phyloP scores from a whole-genome alignment of 1,140 invertebrate genomes.

The Drosophila sp. region DNA sequence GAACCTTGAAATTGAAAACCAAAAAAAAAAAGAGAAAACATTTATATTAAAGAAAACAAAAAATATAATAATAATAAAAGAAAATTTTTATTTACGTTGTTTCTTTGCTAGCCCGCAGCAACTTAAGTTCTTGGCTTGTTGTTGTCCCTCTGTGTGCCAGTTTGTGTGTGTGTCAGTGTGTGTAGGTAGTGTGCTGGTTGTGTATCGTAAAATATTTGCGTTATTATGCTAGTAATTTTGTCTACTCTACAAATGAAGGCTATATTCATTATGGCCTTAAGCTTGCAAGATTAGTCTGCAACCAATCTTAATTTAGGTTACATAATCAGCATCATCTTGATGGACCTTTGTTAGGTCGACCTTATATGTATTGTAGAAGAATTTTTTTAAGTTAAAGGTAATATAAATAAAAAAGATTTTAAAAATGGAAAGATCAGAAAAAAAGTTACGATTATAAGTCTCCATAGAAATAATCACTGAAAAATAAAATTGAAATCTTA shows the following conservation, averaged over 20 bases:
- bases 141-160: constrained; percentile 25
- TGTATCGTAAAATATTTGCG: constrained; percentile 79
- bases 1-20: neutral
- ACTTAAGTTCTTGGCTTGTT: constrained; percentile 76
- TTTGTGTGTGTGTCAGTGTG: constrained; percentile 18
- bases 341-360: too few species aligned
- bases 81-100: constrained; percentile 77
- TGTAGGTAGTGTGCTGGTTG: constrained; percentile 21
- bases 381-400: too few species aligned
- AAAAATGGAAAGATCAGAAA: too few species aligned
- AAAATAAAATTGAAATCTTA: too few species aligned
- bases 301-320: too few species aligned
- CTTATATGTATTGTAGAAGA: too few species aligned
- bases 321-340: too few species aligned
- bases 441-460: too few species aligned
- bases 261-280: constrained; percentile 17
- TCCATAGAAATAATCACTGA: too few species aligned
- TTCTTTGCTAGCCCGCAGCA: constrained; percentile 66
- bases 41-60: constrained; percentile 12
- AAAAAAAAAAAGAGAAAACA: constrained; percentile 4
- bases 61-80: constrained; percentile 56
- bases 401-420: too few species aligned
- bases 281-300: neutral
- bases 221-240: constrained; percentile 81
- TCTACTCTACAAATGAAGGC: constrained; percentile 3